Evolutionary conservation across 30 jellyfish, hydroid and myxozoan species (phyloP).

Genomic region (Hydractinia symbiolongicarpus): DNA sequence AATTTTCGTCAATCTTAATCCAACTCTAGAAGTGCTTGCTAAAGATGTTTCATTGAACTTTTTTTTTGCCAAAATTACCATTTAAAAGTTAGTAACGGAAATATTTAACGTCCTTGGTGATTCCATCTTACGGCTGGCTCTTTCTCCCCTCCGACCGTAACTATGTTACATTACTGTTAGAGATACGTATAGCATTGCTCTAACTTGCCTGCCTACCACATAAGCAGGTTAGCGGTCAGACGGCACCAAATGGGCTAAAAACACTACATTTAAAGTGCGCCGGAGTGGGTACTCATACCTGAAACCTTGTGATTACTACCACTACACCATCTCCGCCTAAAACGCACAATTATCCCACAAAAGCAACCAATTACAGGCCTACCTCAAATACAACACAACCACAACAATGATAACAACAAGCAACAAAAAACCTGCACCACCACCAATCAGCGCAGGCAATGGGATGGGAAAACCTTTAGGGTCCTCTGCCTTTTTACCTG

Average conservation of each 20-base stretch:
- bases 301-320: background rate
- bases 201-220: background rate
- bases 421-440: constrained; percentile 48
- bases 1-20: no score
- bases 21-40: no score
- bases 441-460: constrained; percentile 61
- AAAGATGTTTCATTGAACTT: no score
- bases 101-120: no score
- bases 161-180: no score
- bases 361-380: background rate
- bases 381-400: constrained; percentile 52
- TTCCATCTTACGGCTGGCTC: no score
- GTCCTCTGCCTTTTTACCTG: background rate
- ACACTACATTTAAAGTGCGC: background rate
- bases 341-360: no score
- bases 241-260: background rate
- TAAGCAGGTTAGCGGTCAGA: background rate
- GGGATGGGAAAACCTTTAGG: constrained; percentile 36
- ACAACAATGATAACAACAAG: constrained; percentile 45
- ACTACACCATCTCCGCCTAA: no score
- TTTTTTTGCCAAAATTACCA: no score
- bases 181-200: no score
- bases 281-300: background rate
- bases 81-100: no score
- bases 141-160: no score